Percentiles rank a stretch among this genome's conserved stretches.
These are phyloP conservation scores for Kobus ellipsiprymnus DNA, from an alignment of 2,113 vertebrate genomes.

Conservation along the genomic window DNA sequence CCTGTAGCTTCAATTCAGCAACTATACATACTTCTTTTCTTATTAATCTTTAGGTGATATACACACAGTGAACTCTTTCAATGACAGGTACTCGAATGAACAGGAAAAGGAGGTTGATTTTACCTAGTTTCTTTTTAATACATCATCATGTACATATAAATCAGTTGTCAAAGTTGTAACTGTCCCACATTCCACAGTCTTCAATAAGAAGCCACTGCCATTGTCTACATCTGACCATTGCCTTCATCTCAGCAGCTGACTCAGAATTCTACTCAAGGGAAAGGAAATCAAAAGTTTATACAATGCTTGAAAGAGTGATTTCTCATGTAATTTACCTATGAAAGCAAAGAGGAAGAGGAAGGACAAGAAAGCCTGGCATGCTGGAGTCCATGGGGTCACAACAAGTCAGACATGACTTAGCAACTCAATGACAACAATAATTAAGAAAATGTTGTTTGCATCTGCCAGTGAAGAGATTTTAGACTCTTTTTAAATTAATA, in stretches of 20 bases:
- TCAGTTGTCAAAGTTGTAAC: not conserved
- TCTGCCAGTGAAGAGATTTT: not conserved
- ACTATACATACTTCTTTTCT: not conserved
- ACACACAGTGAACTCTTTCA: not conserved
- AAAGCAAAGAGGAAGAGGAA: not conserved
- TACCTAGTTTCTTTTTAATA: not conserved
- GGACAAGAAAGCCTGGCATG: not conserved
- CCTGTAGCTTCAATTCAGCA: not conserved
- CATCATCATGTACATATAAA: not conserved
- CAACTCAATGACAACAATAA: not conserved
- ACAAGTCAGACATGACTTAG: not conserved
- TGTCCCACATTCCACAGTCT: not conserved
- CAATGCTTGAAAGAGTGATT: not conserved
- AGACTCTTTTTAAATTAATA: not conserved
- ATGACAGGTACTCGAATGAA: not conserved
- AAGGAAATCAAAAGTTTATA: not conserved
- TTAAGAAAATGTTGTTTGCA: not conserved
- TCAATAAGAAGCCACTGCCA: not conserved
- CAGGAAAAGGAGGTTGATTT: not conserved
- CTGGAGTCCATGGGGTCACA: not conserved
- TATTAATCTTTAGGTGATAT: not conserved
- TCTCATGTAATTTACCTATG: not conserved
- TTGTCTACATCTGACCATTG: not conserved
- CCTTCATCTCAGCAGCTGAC: not conserved
- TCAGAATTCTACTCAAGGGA: not conserved